Percentiles rank a stretch among this genome's conserved stretches.
These are phyloP conservation scores for Drosophila tani DNA, from an alignment of 1,140 invertebrate species.

Conservation along the genomic window DNA sequence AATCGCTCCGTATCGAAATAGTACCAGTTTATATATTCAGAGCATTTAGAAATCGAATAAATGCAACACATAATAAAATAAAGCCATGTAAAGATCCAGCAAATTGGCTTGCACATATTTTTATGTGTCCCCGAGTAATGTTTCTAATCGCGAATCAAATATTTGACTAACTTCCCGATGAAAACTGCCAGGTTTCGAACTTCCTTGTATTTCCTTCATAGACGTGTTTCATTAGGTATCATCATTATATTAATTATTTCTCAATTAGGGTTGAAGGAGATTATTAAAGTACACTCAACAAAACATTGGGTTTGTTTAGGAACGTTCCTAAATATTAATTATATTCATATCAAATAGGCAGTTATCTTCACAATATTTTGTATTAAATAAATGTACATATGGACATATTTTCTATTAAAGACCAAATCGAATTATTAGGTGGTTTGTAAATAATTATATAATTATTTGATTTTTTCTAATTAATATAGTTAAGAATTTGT, in stretches of 20 bases:
- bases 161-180: not conserved
- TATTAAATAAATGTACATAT: too few species aligned
- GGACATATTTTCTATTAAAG: too few species aligned
- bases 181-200: not conserved
- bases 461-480: too few species aligned
- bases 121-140: not conserved
- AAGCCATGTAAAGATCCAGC: not conserved
- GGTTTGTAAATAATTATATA: too few species aligned
- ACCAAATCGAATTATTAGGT: too few species aligned
- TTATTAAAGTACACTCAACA: not conserved
- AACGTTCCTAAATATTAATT: too few species aligned
- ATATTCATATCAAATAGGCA: too few species aligned
- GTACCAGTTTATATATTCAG: not conserved
- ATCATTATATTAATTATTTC: not conserved
- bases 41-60: rapidly evolving
- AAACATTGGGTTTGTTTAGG: not conserved
- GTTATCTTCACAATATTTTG: too few species aligned
- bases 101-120: conserved; percentile 3
- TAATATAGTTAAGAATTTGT: too few species aligned
- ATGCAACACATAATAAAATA: too few species aligned
- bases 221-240: not conserved
- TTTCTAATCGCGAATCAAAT: not conserved
- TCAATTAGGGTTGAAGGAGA: not conserved
- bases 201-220: too few species aligned
- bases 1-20: not conserved